These are phyloP conservation scores for Fissipunctia ypsillon DNA, from an alignment of 2,888 invertebrate species.

Conservation along the genomic window DNA sequence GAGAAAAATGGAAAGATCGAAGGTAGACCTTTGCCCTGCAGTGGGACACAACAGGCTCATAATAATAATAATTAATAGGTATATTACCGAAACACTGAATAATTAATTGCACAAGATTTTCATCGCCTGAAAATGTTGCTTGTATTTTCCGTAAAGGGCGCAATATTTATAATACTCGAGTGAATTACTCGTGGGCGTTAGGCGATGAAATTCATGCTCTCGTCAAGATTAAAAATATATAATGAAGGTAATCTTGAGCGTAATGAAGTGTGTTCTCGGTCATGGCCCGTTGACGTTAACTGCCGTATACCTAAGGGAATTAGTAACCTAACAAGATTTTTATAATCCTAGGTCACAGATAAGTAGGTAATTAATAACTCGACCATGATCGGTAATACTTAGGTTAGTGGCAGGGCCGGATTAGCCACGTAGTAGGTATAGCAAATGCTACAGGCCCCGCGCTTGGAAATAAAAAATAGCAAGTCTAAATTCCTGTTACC, in stretches of 20 bases:
- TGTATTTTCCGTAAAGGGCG: conserved; percentile 18
- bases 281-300: conserved; percentile 24
- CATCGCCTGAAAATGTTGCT: conserved; percentile 18
- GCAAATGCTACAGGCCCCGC: too few species aligned
- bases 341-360: conserved; percentile 23
- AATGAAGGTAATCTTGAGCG: conserved; percentile 41
- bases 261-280: conserved; percentile 44
- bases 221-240: conserved; percentile 56
- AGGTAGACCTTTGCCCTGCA: neutral
- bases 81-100: neutral
- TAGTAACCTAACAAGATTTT: conserved; percentile 15
- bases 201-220: conserved; percentile 42
- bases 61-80: neutral
- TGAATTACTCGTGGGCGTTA: conserved; percentile 22
- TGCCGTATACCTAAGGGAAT: conserved; percentile 16
- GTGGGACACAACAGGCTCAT: neutral
- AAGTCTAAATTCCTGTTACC: too few species aligned
- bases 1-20: neutral
- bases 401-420: too few species aligned
- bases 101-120: conserved; percentile 27
- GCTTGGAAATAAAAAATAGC: too few species aligned
- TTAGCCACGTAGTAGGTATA: too few species aligned
- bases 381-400: neutral
- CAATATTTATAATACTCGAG: conserved; percentile 35
- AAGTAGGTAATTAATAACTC: neutral